Evolutionary conservation across 2,888 invertebrate genomes (phyloP).

Genomic region (Agrotis ipsilon): DNA sequence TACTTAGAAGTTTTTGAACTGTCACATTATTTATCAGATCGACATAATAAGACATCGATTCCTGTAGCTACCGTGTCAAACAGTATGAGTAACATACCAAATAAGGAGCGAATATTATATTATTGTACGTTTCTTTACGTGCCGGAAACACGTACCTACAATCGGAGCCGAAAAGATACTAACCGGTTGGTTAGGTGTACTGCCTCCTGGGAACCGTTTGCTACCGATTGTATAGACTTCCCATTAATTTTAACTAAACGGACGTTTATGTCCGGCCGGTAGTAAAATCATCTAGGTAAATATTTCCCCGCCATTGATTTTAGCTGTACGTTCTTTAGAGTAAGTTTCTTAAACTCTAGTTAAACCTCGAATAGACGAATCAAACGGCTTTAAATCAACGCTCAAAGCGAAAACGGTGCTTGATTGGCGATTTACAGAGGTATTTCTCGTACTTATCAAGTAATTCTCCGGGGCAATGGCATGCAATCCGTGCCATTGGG

Average conservation of each 20-base stretch:
- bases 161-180: constrained; percentile 69
- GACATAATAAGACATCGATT: constrained; percentile 11
- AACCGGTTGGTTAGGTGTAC: constrained; percentile 55
- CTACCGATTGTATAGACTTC: constrained; percentile 50
- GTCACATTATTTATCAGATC: constrained; percentile 3
- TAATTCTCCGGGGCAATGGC: neutral
- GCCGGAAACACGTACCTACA: constrained; percentile 74
- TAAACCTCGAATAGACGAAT: neutral
- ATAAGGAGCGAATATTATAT: constrained; percentile 63
- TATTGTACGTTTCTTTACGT: constrained; percentile 62
- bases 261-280: constrained; percentile 61
- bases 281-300: constrained; percentile 45
- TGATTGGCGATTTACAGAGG: neutral
- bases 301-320: constrained; percentile 39
- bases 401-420: neutral
- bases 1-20: neutral
- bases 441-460: neutral
- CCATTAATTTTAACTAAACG: constrained; percentile 38
- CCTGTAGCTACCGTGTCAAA: constrained; percentile 1
- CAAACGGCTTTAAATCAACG: neutral
- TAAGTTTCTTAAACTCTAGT: neutral
- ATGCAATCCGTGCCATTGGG: constrained; percentile 7
- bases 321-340: constrained; percentile 2
- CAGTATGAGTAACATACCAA: constrained; percentile 44
- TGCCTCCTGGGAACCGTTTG: constrained; percentile 51